These are phyloP conservation scores for Pteromalus puparum DNA, from an alignment of 1,140 invertebrate species.

Conservation along the genomic window DNA sequence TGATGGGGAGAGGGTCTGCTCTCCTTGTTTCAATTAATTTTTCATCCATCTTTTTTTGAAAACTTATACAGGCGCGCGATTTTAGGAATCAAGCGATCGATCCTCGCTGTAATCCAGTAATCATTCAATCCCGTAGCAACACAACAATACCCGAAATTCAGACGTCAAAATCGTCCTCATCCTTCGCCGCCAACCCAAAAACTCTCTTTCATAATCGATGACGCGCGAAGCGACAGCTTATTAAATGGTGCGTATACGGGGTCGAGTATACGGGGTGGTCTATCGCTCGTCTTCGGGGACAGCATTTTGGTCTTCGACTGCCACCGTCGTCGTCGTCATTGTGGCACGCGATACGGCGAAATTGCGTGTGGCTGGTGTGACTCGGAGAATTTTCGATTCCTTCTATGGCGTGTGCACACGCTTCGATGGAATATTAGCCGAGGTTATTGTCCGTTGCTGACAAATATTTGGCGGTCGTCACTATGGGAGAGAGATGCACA, in stretches of 20 bases:
- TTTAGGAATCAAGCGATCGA: no score
- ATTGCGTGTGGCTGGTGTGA: slow-evolving; percentile 21
- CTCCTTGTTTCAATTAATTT: no score
- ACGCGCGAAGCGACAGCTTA: background rate
- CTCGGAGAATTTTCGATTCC: slow-evolving; percentile 6
- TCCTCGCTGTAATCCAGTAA: no score
- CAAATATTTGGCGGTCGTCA: slow-evolving; percentile 6
- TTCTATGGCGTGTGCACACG: background rate
- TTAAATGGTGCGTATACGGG: slow-evolving; percentile 13
- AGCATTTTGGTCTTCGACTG: background rate
- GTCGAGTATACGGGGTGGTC: background rate
- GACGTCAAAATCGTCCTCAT: background rate
- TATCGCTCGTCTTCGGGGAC: background rate
- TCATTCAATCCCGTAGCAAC: no score
- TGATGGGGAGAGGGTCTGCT: no score
- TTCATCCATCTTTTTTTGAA: no score
- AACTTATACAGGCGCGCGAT: no score
- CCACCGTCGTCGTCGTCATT: background rate
- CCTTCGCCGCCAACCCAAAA: background rate
- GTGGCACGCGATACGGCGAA: background rate
- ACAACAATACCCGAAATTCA: background rate
- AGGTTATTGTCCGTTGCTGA: background rate
- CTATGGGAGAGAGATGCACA: background rate
- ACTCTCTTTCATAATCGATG: background rate
- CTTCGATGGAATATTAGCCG: slow-evolving; percentile 14